Base-by-base conservation (phyloP, 2,888 invertebrate genomes). In the Caenorhabditis sulstoni region DNA sequence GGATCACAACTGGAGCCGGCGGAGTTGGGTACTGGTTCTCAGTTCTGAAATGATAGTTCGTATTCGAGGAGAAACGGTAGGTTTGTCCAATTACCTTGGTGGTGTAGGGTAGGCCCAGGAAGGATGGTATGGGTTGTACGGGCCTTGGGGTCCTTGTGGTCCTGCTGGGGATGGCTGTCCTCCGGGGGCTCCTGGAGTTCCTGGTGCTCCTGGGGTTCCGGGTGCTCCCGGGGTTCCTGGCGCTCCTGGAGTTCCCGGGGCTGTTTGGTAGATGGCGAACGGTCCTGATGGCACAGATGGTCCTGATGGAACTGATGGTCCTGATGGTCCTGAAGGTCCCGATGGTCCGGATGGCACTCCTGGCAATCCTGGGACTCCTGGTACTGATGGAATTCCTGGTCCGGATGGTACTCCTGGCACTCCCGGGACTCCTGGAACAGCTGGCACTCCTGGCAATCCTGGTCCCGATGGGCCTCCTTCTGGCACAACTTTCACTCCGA, bases 151-250 rank as follows among this genome's bases (percentile, higher is more conserved):
- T 55, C 47, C 55, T 35, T 35, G 29, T 20, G 35, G 14, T 35
- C 47, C 35, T 47, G 66, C 16, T 20, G 1, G 12, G 18, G 3
- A 11, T 66, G 57, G 57, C 41, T 12, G 52, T 23, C 44, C 11
- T 39, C 18, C 47, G 8, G 49, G 18, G 4, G 3, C 20, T 71
- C 50, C 57, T 37, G 53, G 55, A 9, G 18, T 58, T 58, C 41
- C 57, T 58, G 64, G 58, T 7, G 8, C 29, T 45, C 49, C 47
- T 62, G 53, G 71, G 12, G 3, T 20, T 41, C 23, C 45, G 3
- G 55, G 37, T n/a, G 8, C 41, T 29, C 29, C 29, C 45, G 53
- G 53, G 0, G 18, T 1, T 45, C 47, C 16, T 23, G 59, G 23
- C 22, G 8, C 23, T 35, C 22, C n/a, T 53, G 29, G 53, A 35